A percentile compares a stretch with the other conserved stretches of the same genome.
These are phyloP conservation scores for Sitobion miscanthi DNA, from an alignment of 1,140 invertebrate genomes.

Conservation along the genomic window DNA sequence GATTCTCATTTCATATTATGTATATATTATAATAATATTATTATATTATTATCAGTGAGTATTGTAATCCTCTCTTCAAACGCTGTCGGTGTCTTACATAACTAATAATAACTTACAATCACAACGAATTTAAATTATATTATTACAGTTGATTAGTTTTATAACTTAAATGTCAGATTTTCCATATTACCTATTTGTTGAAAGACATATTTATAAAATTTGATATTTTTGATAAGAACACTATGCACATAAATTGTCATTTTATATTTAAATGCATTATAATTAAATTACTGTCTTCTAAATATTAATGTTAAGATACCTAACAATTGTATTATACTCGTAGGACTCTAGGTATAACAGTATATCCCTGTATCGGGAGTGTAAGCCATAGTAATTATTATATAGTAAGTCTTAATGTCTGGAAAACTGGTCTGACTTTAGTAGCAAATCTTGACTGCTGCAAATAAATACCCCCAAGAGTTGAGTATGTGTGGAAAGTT, in stretches of 20 bases:
- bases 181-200: neutral
- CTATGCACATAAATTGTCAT: neutral
- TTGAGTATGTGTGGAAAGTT: conserved; percentile 22
- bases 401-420: neutral
- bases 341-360: neutral
- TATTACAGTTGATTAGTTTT: neutral
- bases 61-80: neutral
- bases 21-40: neutral
- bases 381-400: conserved; percentile 1
- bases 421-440: conserved; percentile 16
- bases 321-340: neutral
- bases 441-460: neutral
- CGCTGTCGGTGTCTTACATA: neutral
- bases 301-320: neutral
- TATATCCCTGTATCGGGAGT: too few species aligned
- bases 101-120: neutral
- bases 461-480: neutral
- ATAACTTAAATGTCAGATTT: neutral
- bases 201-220: neutral
- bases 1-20: neutral
- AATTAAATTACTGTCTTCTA: neutral
- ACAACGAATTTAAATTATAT: neutral
- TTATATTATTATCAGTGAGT: neutral
- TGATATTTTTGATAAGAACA: neutral
- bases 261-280: neutral